A percentile compares a stretch with the other conserved stretches of the same genome.
phyloP scores from a whole-genome alignment of 2,888 invertebrate genomes.

The Sphaerophoria taeniata region DNA sequence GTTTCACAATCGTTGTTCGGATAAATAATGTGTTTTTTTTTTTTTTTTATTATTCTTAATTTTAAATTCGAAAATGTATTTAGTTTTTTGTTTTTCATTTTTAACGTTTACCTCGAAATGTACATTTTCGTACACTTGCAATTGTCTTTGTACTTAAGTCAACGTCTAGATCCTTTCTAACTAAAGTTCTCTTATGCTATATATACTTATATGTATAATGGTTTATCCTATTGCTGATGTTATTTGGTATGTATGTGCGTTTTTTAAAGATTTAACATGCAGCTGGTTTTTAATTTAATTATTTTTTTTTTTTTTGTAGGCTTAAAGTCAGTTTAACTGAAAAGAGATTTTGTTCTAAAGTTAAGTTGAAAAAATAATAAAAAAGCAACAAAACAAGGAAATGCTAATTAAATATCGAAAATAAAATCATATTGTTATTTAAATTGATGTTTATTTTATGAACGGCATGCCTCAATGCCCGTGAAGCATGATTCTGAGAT shows the following conservation, averaged over 20 bases:
- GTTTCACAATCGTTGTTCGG: constrained; percentile 31
- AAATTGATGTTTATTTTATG: not conserved
- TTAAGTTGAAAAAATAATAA: constrained; percentile 21
- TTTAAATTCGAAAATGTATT: constrained; percentile 54
- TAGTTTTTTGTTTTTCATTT: constrained; percentile 32
- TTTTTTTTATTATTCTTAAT: constrained; percentile 21
- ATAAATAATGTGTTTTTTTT: too few species aligned
- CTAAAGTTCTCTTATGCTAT: constrained; percentile 58
- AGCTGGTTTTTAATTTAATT: constrained; percentile 14
- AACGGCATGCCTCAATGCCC: too few species aligned
- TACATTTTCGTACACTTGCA: constrained; percentile 65
- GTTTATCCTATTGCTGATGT: constrained; percentile 46
- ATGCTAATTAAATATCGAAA: constrained; percentile 40
- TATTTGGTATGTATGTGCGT: constrained; percentile 40
- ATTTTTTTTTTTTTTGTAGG: constrained; percentile 17
- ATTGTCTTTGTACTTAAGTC: constrained; percentile 67
- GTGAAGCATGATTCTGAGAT: too few species aligned
- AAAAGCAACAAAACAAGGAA: constrained; percentile 35
- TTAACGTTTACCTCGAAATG: constrained; percentile 66
- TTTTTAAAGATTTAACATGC: constrained; percentile 42
- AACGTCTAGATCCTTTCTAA: constrained; percentile 60
- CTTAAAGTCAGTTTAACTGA: constrained; percentile 40
- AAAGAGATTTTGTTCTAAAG: constrained; percentile 30
- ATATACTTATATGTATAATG: constrained; percentile 48
- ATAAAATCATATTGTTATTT: constrained; percentile 34